phyloP scores from a whole-genome alignment of 2,797 vertebrate species.

The Takifugu rubripes region DNA sequence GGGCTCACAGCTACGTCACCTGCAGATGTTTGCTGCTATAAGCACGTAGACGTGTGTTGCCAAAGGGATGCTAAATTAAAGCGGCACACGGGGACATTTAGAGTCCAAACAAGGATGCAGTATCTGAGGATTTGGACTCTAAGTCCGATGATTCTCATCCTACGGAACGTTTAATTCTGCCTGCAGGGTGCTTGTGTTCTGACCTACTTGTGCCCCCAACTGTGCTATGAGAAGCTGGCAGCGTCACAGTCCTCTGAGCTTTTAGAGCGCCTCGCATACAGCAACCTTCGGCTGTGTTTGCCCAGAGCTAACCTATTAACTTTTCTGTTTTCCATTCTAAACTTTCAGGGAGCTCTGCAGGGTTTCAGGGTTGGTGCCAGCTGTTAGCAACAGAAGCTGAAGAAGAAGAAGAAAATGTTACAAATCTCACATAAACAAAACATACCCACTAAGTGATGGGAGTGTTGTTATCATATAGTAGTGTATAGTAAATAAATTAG shows the following conservation, averaged over 20 bases:
- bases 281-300: neutral
- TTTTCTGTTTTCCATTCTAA: too few species aligned
- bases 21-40: conserved; percentile 23
- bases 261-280: conserved; percentile 20
- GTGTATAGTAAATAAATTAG: too few species aligned
- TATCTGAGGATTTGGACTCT: conserved; percentile 1
- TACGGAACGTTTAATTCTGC: too few species aligned
- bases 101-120: neutral
- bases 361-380: neutral
- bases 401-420: too few species aligned
- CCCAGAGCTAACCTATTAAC: too few species aligned
- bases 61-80: neutral
- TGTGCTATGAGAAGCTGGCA: conserved; percentile 39
- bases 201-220: conserved; percentile 51
- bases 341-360: neutral
- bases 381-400: too few species aligned
- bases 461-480: too few species aligned
- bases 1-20: conserved; percentile 33
- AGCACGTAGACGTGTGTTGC: neutral
- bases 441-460: too few species aligned
- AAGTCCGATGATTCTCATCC: conserved; percentile 6
- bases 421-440: too few species aligned
- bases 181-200: neutral
- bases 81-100: neutral
- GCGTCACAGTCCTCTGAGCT: conserved; percentile 22